Percentiles rank a stretch among this genome's conserved stretches.
Evolutionary conservation across 2,888 invertebrate genomes (phyloP).

Genomic region (Archips crataeganus): DNA sequence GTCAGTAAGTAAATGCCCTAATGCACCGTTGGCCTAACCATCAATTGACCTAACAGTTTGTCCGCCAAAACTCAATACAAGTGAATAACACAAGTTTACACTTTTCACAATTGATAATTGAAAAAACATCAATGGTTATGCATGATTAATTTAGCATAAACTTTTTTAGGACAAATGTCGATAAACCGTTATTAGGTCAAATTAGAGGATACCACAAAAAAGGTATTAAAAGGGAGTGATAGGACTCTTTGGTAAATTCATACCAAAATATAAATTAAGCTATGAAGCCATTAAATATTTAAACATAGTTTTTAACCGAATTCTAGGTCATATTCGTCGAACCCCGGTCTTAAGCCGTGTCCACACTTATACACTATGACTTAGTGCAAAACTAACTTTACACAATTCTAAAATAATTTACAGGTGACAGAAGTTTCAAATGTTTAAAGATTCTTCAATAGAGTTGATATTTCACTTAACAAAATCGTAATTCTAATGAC

Average conservation of each 20-base stretch:
- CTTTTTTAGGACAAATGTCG: neutral
- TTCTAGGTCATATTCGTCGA: slow-evolving; percentile 12
- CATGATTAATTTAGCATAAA: neutral
- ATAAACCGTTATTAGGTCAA: neutral
- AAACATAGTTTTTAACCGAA: slow-evolving; percentile 6
- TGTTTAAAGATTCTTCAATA: neutral
- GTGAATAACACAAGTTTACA: too few species aligned
- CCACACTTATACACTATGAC: slow-evolving; percentile 20
- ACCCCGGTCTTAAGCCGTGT: neutral
- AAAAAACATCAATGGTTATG: too few species aligned
- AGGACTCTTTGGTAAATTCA: slow-evolving; percentile 64
- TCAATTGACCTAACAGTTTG: neutral
- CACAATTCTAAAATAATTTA: neutral
- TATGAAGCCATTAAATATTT: slow-evolving; percentile 8
- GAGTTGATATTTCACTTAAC: too few species aligned
- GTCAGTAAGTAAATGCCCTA: neutral
- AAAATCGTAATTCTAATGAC: too few species aligned
- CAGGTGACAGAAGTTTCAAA: neutral
- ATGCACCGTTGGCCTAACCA: neutral
- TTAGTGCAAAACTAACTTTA: slow-evolving; percentile 6
- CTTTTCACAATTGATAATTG: too few species aligned
- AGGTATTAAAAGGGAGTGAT: slow-evolving; percentile 27
- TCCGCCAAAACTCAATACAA: neutral
- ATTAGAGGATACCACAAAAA: slow-evolving; percentile 25
- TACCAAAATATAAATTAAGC: slow-evolving; percentile 51